These are phyloP conservation scores for Artemia franciscana DNA, from an alignment of 1,140 invertebrate genomes.

Conservation along the genomic window DNA sequence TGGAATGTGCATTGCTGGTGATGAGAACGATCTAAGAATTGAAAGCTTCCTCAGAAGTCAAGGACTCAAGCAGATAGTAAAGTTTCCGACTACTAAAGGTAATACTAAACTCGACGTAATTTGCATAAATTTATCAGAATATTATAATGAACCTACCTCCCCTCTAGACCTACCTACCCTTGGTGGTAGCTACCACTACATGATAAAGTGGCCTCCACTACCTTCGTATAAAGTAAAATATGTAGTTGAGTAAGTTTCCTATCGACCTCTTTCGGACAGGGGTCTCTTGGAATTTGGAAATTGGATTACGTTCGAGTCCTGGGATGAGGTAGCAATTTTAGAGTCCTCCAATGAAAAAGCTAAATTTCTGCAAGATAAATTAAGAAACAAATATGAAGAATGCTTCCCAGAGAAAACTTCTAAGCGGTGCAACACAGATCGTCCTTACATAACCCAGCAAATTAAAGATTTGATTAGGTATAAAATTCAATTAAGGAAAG, in stretches of 20 bases:
- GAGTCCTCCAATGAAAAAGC: not conserved
- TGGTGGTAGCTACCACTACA: not conserved
- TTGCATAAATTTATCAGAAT: not conserved
- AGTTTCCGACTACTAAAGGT: not conserved
- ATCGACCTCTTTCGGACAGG: not conserved
- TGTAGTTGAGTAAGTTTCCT: not conserved
- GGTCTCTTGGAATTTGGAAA: not conserved
- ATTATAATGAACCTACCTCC: not conserved
- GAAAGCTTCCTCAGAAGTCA: not conserved
- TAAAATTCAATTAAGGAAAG: not conserved
- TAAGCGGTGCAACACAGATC: not conserved
- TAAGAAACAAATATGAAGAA: not conserved
- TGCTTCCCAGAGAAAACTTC: not conserved
- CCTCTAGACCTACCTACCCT: not conserved
- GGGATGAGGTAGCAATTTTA: not conserved
- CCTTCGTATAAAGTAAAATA: not conserved
- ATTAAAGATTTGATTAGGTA: not conserved
- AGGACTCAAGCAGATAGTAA: not conserved
- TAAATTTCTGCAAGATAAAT: not conserved
- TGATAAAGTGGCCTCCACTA: not conserved
- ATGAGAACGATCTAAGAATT: not conserved
- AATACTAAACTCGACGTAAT: not conserved
- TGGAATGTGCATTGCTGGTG: too few species aligned
- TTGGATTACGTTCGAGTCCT: not conserved
- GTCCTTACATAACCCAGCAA: not conserved